Conservation (phyloP, 2,113 vertebrate species). For the Verasper variegatus region DNA sequence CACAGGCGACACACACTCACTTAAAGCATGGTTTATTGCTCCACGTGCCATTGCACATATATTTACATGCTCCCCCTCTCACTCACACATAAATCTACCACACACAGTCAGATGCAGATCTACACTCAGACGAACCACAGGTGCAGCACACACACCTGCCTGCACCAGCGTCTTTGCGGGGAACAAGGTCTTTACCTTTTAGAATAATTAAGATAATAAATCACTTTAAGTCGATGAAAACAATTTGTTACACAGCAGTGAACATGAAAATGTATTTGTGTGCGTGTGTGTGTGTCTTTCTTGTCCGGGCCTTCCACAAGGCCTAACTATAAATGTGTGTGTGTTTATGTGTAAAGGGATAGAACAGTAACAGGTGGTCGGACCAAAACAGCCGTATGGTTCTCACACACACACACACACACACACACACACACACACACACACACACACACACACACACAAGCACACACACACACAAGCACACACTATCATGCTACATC, state of each 20-base stretch:
- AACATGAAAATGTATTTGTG: background rate
- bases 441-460: too few relatives aligned
- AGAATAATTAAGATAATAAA: background rate
- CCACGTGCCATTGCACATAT: background rate
- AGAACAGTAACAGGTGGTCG: background rate
- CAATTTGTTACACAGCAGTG: too few relatives aligned
- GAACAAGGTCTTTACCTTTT: background rate
- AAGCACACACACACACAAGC: too few relatives aligned
- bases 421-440: too few relatives aligned
- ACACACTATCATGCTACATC: too few relatives aligned
- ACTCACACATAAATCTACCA: background rate
- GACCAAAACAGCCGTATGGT: background rate
- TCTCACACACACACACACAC: too few relatives aligned
- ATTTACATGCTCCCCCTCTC: background rate
- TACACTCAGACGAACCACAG: background rate
- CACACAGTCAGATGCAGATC: background rate
- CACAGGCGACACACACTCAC: background rate
- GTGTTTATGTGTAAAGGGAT: background rate
- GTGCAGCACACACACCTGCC: background rate
- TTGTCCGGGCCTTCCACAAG: background rate
- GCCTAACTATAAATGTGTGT: background rate
- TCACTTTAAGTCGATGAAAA: background rate
- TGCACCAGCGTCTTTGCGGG: too few relatives aligned
- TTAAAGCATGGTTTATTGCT: background rate
- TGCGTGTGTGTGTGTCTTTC: background rate